A percentile compares a stretch with the other conserved stretches of the same genome.
These are phyloP conservation scores for Drosophila hamatofila DNA, from an alignment of 2,888 invertebrate species.

Conservation along the genomic window DNA sequence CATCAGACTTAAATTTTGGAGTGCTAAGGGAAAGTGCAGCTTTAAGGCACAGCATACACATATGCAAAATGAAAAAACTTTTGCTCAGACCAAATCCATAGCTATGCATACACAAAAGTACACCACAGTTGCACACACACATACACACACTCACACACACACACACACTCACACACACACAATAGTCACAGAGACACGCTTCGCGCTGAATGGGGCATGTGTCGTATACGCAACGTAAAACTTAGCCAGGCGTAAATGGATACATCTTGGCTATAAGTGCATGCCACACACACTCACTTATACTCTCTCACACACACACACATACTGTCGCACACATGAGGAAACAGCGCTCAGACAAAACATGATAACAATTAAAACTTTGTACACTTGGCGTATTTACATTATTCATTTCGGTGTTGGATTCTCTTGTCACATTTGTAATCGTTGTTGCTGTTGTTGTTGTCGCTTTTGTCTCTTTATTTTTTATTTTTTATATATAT, in stretches of 20 bases:
- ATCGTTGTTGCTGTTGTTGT: conserved; percentile 31
- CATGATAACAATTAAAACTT: conserved; percentile 81
- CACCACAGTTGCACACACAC: conserved; percentile 24
- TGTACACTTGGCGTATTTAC: conserved; percentile 81
- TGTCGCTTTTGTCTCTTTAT: conserved; percentile 5
- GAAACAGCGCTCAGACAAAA: conserved; percentile 62
- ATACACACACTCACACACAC: conserved; percentile 23
- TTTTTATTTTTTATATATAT: conserved; percentile 20
- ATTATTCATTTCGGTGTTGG: conserved; percentile 78
- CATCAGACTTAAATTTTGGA: conserved; percentile 36
- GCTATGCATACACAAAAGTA: conserved; percentile 38
- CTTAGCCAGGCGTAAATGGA: conserved; percentile 80
- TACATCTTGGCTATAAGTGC: conserved; percentile 78
- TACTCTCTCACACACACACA: conserved; percentile 1
- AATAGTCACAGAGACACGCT: conserved; percentile 50
- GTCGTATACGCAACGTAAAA: conserved; percentile 80
- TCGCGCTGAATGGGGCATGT: conserved; percentile 67
- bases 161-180: conserved; percentile 12
- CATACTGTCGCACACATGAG: conserved; percentile 2
- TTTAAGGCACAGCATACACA: conserved; percentile 58
- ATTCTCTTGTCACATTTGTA: conserved; percentile 76
- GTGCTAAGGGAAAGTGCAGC: conserved; percentile 65
- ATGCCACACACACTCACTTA: conserved; percentile 28
- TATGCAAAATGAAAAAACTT: conserved; percentile 73
- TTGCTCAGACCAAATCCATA: conserved; percentile 44